phyloP scores from a whole-genome alignment of 2,888 invertebrate genomes.

The Automeris io region DNA sequence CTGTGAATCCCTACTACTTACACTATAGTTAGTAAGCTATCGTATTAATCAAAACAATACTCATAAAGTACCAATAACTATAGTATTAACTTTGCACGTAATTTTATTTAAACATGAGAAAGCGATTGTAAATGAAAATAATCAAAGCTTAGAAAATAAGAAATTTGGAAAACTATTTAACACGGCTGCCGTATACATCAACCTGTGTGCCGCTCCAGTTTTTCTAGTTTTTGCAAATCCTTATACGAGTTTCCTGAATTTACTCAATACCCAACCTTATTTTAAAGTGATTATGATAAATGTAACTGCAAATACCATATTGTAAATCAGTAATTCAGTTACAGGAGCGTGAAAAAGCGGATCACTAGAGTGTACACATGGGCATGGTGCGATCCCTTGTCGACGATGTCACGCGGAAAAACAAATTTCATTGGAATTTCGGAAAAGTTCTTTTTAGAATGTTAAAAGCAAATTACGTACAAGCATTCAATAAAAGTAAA shows the following conservation, averaged over 20 bases:
- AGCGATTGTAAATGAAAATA: too few relatives aligned
- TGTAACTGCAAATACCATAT: slow-evolving; percentile 12
- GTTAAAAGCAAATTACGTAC: too few relatives aligned
- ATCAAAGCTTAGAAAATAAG: too few relatives aligned
- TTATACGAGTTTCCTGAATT: not conserved
- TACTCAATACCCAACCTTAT: slow-evolving; percentile 16
- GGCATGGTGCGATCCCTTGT: slow-evolving; percentile 33
- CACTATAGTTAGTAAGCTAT: too few relatives aligned
- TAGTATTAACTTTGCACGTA: too few relatives aligned
- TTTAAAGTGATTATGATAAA: slow-evolving; percentile 9
- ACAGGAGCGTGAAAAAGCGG: slow-evolving; percentile 40
- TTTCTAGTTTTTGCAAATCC: slow-evolving; percentile 12
- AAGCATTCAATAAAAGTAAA: not conserved
- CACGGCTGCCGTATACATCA: too few relatives aligned
- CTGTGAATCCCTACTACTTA: too few relatives aligned
- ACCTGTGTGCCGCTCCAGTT: slow-evolving; percentile 25
- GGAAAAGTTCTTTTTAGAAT: slow-evolving; percentile 14
- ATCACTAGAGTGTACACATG: slow-evolving; percentile 33
- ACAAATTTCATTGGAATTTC: slow-evolving; percentile 30
- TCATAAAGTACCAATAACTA: too few relatives aligned
- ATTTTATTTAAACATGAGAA: too few relatives aligned
- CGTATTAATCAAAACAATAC: too few relatives aligned
- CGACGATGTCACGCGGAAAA: slow-evolving; percentile 34
- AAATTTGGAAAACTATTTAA: too few relatives aligned
- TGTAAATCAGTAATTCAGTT: slow-evolving; percentile 36